phyloP scores from a whole-genome alignment of 2,888 invertebrate species.

The Rotaria magnacalcarata region DNA sequence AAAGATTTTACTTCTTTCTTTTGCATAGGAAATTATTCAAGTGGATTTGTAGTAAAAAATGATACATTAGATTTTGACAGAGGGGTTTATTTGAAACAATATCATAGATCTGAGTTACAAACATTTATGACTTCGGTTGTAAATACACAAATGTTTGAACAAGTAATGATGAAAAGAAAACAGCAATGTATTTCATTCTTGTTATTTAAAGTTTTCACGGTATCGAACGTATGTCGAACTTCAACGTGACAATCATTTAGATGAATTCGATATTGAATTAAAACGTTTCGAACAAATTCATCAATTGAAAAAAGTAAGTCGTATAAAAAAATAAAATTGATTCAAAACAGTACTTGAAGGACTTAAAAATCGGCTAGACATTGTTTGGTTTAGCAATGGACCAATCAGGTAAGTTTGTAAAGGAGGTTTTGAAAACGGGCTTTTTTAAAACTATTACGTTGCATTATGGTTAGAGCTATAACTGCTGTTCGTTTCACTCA shows the following conservation, averaged over 20 bases:
- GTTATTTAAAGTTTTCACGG: background rate
- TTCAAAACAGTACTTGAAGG: too few species aligned
- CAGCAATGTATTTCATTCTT: background rate
- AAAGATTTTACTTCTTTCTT: background rate
- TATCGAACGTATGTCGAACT: background rate
- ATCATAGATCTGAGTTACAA: background rate
- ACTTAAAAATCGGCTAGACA: too few species aligned
- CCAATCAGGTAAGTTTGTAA: too few species aligned
- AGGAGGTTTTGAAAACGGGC: too few species aligned
- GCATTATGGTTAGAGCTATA: too few species aligned
- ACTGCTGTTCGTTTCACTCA: too few species aligned
- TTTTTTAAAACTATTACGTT: too few species aligned
- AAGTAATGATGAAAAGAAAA: background rate
- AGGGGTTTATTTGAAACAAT: background rate
- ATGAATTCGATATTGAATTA: conserved; percentile 24
- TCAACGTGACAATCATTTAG: background rate
- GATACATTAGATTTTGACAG: conserved; percentile 10
- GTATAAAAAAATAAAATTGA: background rate
- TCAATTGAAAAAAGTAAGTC: background rate
- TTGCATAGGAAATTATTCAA: background rate
- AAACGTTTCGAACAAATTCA: background rate
- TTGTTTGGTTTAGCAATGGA: too few species aligned
- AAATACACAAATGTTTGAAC: conserved; percentile 34
- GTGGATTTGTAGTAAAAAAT: background rate
- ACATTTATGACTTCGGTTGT: background rate